A percentile compares a stretch with the other conserved stretches of the same genome.
Conservation (phyloP, 2,113 vertebrate genomes). For the Bubalus kerabau region DNA sequence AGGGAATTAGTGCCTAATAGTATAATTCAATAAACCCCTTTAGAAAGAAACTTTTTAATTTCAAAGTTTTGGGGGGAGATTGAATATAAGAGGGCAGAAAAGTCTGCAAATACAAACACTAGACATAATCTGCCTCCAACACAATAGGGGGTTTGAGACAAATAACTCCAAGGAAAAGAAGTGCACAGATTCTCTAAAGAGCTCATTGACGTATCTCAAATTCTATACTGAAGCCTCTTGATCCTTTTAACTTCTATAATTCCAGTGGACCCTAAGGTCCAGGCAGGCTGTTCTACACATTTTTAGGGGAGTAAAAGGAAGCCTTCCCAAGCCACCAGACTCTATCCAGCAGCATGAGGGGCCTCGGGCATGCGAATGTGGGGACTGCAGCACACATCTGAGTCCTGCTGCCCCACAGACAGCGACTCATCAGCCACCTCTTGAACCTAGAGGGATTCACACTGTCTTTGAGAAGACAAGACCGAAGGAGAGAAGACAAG, state of each 20-base stretch:
- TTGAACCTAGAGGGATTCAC: not conserved
- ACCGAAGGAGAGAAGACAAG: not conserved
- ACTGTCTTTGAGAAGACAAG: not conserved
- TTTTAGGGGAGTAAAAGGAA: not conserved
- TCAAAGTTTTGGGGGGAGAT: not conserved
- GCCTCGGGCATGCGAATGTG: not conserved
- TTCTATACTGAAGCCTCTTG: not conserved
- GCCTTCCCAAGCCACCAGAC: not conserved
- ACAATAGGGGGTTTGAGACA: not conserved
- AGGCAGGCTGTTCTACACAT: not conserved
- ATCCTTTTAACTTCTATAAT: not conserved
- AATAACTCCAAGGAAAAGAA: not conserved
- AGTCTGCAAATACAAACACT: not conserved
- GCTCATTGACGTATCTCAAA: not conserved
- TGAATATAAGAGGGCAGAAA: not conserved
- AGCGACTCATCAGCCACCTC: not conserved
- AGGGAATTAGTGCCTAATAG: not conserved
- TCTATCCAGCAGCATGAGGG: not conserved
- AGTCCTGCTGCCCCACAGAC: not conserved
- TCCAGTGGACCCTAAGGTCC: not conserved
- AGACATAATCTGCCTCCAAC: not conserved
- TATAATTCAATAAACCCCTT: slow-evolving; percentile 13
- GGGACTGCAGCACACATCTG: not conserved
- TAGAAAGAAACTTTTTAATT: slow-evolving; percentile 33
- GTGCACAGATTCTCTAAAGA: not conserved